Conservation (phyloP, 2,113 vertebrate genomes). For the Micromys minutus region DNA sequence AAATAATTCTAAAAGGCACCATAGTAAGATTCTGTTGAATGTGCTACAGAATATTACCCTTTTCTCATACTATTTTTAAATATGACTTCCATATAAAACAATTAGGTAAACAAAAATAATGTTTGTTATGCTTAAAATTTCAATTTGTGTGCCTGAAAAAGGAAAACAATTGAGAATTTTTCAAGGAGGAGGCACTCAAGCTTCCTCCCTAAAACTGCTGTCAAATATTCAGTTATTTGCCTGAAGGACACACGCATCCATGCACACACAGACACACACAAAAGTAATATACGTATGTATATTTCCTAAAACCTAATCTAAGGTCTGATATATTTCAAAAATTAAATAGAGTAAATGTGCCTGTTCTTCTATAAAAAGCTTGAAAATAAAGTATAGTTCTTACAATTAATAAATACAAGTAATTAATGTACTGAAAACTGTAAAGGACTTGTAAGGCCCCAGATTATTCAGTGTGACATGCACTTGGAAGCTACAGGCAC, state of each 20-base stretch:
- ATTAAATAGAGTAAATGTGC: constrained; percentile 40
- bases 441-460: constrained; percentile 14
- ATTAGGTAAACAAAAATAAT: neutral
- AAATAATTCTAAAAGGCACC: neutral
- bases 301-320: constrained; percentile 7
- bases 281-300: neutral
- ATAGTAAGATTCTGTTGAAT: neutral
- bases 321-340: constrained; percentile 14
- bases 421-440: neutral
- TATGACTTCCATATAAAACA: neutral
- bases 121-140: too few relatives aligned
- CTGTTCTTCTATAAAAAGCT: neutral
- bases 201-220: neutral
- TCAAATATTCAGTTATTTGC: neutral
- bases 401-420: neutral
- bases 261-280: neutral
- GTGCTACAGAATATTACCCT: neutral
- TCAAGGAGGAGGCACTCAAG: neutral
- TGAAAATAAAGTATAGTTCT: constrained; percentile 14
- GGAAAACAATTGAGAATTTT: neutral
- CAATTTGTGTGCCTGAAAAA: neutral
- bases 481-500: neutral
- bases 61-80: constrained; percentile 4
- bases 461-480: neutral
- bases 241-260: neutral